Evolutionary conservation across 1,140 invertebrate genomes (phyloP), one percentile per base, ranked within the genome.

Genomic region (Battus philenor): DNA sequence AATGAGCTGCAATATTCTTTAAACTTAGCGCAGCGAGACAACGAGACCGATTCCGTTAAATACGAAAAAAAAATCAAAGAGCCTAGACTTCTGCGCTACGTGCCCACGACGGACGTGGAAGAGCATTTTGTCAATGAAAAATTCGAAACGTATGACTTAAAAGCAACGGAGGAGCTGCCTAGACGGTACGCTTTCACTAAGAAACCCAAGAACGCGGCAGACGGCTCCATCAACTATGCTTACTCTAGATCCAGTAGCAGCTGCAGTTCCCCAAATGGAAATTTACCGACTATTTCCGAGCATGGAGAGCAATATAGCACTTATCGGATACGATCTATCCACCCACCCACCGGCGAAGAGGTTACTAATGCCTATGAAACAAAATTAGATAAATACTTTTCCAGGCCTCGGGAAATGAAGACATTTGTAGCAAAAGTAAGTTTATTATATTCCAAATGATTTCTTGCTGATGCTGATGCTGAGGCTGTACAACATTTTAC

Each of bases 381-480:
- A 4, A 85, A 85, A 45, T 60, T 85, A 6, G 78, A 82, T 39
- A 85, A 81, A 59, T 85, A 85, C 49, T 85, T 85, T 52, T 31
- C 63, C 22, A 79, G 71, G 45, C 78, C 78, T n/a, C 67, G 63
- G 30, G 77, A 84, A 31, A 50, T 70, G 15, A 76, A 77, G 50
- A 56, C 63, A 11, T 82, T 80, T 39, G 32, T 68, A 8, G 61
- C 71, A 3, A 82, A 84, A 74, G 76, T 82, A 75, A 64, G 67
- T 20, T 6, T 3, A 20, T 36, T 10, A 10, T 10, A 29, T 10
- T 10, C 11, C 17, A 1, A 36, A 17, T 36, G 5, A 15, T 5
- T 29, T 29, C 11, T 9, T 10, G 11, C 8, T 20, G 9, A 11
- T 17, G 17, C 5, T 36, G 18, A 33, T 33, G 4, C 0, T 33